Percentiles rank a stretch among this genome's conserved stretches.
These are phyloP conservation scores for Sylvia atricapilla DNA, from an alignment of 2,113 vertebrate genomes.

Conservation along the genomic window DNA sequence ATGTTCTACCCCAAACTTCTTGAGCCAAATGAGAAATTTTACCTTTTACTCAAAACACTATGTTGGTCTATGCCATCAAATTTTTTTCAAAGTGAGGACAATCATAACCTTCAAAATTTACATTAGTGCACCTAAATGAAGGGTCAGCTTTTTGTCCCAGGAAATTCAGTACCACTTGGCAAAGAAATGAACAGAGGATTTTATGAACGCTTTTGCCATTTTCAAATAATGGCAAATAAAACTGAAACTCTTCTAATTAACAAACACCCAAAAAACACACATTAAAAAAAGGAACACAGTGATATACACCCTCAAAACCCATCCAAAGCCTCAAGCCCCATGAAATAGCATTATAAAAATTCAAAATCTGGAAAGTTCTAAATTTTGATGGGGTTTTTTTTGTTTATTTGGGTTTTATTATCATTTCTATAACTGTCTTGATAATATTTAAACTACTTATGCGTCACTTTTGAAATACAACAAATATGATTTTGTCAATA, in stretches of 20 bases:
- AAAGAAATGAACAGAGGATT: neutral
- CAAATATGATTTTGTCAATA: slow-evolving; percentile 4
- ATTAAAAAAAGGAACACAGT: too few relatives aligned
- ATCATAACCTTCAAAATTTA: neutral
- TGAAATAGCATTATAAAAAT: neutral
- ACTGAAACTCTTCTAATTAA: neutral
- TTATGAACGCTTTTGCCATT: neutral
- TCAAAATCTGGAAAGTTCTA: neutral
- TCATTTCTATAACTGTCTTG: neutral
- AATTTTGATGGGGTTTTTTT: neutral
- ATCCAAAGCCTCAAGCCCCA: fast-evolving
- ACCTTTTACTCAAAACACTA: neutral
- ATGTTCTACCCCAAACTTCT: neutral
- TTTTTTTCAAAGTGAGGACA: neutral
- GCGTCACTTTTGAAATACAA: neutral
- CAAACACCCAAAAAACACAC: neutral
- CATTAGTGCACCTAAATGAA: neutral
- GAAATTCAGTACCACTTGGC: neutral
- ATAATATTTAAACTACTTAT: neutral
- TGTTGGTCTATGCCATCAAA: neutral
- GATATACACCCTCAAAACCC: neutral
- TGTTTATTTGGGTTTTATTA: neutral
- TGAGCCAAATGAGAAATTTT: neutral
- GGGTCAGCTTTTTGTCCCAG: neutral
- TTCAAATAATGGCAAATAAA: neutral